Evolutionary conservation across 2,797 vertebrate species (phyloP), one percentile per base, ranked within the genome.

Genomic region (Denticeps clupeoides): DNA sequence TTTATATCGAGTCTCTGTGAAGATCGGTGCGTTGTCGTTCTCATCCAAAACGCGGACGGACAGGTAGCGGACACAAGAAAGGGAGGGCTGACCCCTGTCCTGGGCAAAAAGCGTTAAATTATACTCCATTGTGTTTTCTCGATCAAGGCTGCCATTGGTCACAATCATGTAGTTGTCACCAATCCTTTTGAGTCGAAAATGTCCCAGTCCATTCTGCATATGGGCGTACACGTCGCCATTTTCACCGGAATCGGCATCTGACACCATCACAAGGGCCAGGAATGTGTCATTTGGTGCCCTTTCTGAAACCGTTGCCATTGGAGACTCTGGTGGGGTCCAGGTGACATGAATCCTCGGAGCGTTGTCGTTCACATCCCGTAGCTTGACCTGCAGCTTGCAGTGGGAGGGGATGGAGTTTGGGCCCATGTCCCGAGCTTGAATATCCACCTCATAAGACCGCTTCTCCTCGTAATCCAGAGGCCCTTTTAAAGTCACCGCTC

Each of bases 21-120:
- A 96, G 21, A 82, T 58, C 0, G 93, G 92, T 1, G 83, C 64
- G 0, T 98, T 98, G 73, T 98, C 94, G 0, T 97, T 97, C 59
- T 85, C 75, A 0, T 98, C 92, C 1, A 82, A 67, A 47, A 97
- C 77, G 24, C 76, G 75, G 48, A 98, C 87, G 5, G 64, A 79
- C 44, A 98, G 69, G 29, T 84, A 72, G 56, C 82, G 83, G 10
- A 77, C 55, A 38, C 71, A 79, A 0, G 75, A 73, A 51, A 94
- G 73, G 1, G 85, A 72, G 2, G 80, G 84, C 6, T 73, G 65
- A 1, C 93, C 91, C 35, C 69, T 68, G 64, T 92, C 90, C 60
- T 48, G 60, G 11, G 84, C 89, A 2, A 84, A 27, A 33, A 98
- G 50, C 0, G 85, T 91, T 50, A 96, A 68, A 51, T 85, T 89